phyloP scores from a whole-genome alignment of 2,113 vertebrate genomes.

The Mystacornis crossleyi region DNA sequence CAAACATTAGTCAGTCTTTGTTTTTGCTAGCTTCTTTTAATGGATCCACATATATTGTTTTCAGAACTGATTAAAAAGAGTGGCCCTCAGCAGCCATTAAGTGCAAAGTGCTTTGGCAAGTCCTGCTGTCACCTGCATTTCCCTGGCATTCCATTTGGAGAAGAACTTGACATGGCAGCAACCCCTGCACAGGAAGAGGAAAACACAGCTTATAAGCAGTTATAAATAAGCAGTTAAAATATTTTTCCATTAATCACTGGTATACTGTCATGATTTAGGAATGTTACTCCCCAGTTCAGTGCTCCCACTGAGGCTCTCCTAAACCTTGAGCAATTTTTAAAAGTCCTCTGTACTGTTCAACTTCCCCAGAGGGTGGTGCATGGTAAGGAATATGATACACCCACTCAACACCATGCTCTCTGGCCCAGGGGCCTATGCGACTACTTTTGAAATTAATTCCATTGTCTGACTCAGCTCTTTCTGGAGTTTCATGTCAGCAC shows the following conservation, averaged over 20 bases:
- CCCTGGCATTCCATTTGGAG: slow-evolving; percentile 89
- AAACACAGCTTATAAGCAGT: not conserved
- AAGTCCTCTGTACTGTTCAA: not conserved
- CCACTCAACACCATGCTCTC: not conserved
- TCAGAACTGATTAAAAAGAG: slow-evolving; percentile 64
- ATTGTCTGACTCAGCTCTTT: not conserved
- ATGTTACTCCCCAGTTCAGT: not conserved
- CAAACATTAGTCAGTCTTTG: slow-evolving; percentile 74
- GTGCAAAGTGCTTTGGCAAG: slow-evolving; percentile 86
- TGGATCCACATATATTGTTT: slow-evolving; percentile 74
- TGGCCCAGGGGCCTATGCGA: not conserved
- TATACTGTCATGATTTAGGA: not conserved
- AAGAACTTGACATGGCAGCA: slow-evolving; percentile 84
- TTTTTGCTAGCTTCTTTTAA: not conserved
- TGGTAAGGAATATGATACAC: not conserved
- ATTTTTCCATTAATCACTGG: not conserved
- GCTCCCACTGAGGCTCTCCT: fast-evolving
- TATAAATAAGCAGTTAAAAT: not conserved
- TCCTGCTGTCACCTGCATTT: slow-evolving; percentile 96
- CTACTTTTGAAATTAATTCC: not conserved
- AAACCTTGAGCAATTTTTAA: fast-evolving
- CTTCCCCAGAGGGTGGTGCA: not conserved
- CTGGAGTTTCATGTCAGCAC: not conserved
- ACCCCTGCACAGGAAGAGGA: slow-evolving; percentile 73
- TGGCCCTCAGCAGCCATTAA: slow-evolving; percentile 85